Evolutionary conservation across 1,140 invertebrate species (phyloP).

Genomic region (Dolichoris vasculosae): DNA sequence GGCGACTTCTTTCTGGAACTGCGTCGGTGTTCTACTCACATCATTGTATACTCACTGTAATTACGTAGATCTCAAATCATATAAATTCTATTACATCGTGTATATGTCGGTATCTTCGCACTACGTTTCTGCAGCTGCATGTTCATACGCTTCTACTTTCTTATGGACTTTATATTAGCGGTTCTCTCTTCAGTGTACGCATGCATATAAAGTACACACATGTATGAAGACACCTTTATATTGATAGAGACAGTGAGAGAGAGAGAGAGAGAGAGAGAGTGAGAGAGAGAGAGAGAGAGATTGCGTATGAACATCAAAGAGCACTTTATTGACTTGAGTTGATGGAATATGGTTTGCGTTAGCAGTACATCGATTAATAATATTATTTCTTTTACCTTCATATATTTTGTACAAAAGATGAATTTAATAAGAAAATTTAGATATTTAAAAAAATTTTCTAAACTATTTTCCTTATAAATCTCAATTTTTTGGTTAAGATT

Average conservation of each 20-base stretch:
- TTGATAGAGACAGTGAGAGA: slow-evolving; percentile 49
- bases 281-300: slow-evolving; percentile 50
- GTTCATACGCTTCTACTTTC: background rate
- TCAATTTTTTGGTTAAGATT: background rate
- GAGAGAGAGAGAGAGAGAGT: slow-evolving; percentile 16
- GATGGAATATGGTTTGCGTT: background rate
- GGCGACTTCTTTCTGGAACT: background rate
- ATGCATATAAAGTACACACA: background rate
- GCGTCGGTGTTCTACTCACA: background rate
- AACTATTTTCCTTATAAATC: too few relatives aligned
- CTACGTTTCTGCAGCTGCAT: background rate
- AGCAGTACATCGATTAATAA: background rate
- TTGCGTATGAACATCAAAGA: slow-evolving; percentile 40
- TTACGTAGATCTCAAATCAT: slow-evolving; percentile 44
- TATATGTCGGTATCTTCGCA: background rate
- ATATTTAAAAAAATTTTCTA: background rate
- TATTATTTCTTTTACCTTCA: slow-evolving; percentile 2
- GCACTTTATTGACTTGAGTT: slow-evolving; percentile 47
- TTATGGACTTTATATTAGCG: slow-evolving; percentile 45
- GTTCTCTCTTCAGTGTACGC: background rate
- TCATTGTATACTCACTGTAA: slow-evolving; percentile 17
- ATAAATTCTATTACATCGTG: background rate
- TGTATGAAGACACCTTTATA: background rate
- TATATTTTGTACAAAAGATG: background rate
- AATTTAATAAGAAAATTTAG: background rate